Conservation (phyloP, 2,797 vertebrate species). For the Anguilla marmorata region DNA sequence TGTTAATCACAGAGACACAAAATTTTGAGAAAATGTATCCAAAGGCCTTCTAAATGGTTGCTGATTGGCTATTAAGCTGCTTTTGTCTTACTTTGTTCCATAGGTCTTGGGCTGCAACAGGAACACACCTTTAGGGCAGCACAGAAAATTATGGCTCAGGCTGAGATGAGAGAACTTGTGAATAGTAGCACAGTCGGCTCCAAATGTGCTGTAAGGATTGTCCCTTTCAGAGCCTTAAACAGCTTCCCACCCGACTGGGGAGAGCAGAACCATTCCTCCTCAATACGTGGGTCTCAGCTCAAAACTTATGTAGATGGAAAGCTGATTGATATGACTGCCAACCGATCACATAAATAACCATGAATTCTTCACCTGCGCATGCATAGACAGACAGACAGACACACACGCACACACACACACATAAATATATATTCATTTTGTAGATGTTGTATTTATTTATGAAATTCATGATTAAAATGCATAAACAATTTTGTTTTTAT, state of each 20-base stretch:
- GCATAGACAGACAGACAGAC: background rate
- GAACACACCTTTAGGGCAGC: constrained; percentile 61
- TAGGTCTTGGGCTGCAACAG: constrained; percentile 63
- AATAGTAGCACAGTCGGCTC: constrained; percentile 18
- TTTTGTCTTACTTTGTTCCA: constrained; percentile 59
- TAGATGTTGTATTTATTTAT: background rate
- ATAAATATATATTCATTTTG: background rate
- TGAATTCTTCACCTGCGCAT: background rate
- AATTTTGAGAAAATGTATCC: constrained; percentile 75
- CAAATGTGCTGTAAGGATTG: background rate
- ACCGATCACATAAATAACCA: constrained; percentile 41
- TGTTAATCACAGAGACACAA: constrained; percentile 70
- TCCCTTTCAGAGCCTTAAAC: constrained; percentile 17
- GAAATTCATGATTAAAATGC: background rate
- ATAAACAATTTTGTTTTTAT: background rate
- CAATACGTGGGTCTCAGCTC: constrained; percentile 30
- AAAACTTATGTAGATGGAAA: constrained; percentile 33
- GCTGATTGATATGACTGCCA: constrained; percentile 37
- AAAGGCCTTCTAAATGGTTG: constrained; percentile 66
- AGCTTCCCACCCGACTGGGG: constrained; percentile 6
- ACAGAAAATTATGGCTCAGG: constrained; percentile 40
- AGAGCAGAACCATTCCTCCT: background rate
- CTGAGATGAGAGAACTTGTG: constrained; percentile 25
- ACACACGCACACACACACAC: background rate
- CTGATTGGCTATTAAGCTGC: constrained; percentile 56